A percentile compares a stretch with the other conserved stretches of the same genome.
Evolutionary conservation across 1,140 invertebrate genomes (phyloP).

Genomic region (Drosophila nikananu): DNA sequence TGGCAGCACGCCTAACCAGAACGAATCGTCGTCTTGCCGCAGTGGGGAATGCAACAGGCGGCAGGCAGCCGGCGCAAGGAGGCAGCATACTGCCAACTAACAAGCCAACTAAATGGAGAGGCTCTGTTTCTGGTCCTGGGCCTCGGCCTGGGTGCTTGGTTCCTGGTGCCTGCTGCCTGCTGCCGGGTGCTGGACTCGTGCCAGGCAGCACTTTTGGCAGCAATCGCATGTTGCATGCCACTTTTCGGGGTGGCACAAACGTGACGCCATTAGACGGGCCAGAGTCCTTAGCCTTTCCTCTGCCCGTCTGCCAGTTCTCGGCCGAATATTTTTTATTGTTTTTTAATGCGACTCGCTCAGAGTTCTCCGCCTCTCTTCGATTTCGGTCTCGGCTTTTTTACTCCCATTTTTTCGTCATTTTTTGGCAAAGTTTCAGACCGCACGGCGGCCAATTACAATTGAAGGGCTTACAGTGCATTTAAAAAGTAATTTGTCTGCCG

Average conservation of each 20-base stretch:
- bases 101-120: conserved; percentile 75
- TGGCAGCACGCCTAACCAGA: conserved; percentile 51
- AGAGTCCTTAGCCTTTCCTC: conserved; percentile 41
- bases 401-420: conserved; percentile 16
- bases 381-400: conserved; percentile 10
- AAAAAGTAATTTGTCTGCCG: conserved; percentile 85
- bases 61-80: conserved; percentile 34
- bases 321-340: conserved; percentile 73
- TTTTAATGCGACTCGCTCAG: conserved; percentile 76
- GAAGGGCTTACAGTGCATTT: conserved; percentile 82
- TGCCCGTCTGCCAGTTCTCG: conserved; percentile 1
- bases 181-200: conserved; percentile 67
- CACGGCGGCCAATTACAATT: conserved; percentile 77
- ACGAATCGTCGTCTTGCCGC: conserved; percentile 50
- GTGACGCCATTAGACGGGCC: conserved; percentile 78
- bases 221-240: conserved; percentile 85
- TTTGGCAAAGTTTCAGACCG: conserved; percentile 77
- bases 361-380: conserved; percentile 39
- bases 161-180: conserved; percentile 7
- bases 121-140: conserved; percentile 32
- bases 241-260: conserved; percentile 76
- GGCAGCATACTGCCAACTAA: conserved; percentile 68
- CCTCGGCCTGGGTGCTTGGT: conserved; percentile 28
- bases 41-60: conserved; percentile 68
- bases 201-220: conserved; percentile 83